Evolutionary conservation across 2,888 invertebrate genomes (phyloP).

Genomic region (Metellina segmentata): DNA sequence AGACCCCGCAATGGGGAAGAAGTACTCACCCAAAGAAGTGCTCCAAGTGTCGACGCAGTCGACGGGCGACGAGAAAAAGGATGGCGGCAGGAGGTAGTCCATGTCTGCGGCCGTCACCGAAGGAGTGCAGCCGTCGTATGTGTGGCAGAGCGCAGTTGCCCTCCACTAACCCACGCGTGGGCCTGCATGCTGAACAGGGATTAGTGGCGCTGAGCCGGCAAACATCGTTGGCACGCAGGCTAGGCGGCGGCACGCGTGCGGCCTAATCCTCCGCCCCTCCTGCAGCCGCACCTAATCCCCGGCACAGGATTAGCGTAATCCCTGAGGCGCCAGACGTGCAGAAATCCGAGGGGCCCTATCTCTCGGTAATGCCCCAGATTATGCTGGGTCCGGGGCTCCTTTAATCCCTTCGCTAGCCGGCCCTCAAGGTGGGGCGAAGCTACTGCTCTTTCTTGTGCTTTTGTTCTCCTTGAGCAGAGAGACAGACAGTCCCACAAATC

Average conservation of each 20-base stretch:
- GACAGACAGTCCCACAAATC: slow-evolving; percentile 15
- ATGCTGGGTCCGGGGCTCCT: slow-evolving; percentile 39
- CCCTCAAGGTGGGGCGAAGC: slow-evolving; percentile 22
- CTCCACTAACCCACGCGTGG: slow-evolving; percentile 57
- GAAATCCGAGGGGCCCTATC: slow-evolving; percentile 60
- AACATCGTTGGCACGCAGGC: slow-evolving; percentile 73
- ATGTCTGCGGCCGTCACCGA: slow-evolving; percentile 54
- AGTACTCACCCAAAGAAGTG: slow-evolving; percentile 64
- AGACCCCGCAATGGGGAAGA: not conserved
- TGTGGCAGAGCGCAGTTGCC: slow-evolving; percentile 39
- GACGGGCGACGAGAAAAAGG: slow-evolving; percentile 31
- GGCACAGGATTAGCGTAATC: slow-evolving; percentile 75
- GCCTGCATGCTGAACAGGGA: slow-evolving; percentile 72
- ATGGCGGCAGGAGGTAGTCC: slow-evolving; percentile 60
- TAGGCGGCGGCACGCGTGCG: slow-evolving; percentile 63
- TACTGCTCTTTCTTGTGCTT: slow-evolving; percentile 1
- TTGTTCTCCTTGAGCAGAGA: not conserved
- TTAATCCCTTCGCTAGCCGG: slow-evolving; percentile 37
- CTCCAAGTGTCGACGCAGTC: slow-evolving; percentile 64
- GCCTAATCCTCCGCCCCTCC: slow-evolving; percentile 51
- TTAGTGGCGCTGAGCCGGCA: slow-evolving; percentile 72
- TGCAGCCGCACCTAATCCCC: slow-evolving; percentile 70
- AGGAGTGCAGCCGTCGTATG: slow-evolving; percentile 25
- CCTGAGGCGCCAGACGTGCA: slow-evolving; percentile 75
- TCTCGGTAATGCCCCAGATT: slow-evolving; percentile 68